A percentile compares a stretch with the other conserved stretches of the same genome.
Conservation (phyloP, 1,140 invertebrate genomes). For the Leptinotarsa texana region DNA sequence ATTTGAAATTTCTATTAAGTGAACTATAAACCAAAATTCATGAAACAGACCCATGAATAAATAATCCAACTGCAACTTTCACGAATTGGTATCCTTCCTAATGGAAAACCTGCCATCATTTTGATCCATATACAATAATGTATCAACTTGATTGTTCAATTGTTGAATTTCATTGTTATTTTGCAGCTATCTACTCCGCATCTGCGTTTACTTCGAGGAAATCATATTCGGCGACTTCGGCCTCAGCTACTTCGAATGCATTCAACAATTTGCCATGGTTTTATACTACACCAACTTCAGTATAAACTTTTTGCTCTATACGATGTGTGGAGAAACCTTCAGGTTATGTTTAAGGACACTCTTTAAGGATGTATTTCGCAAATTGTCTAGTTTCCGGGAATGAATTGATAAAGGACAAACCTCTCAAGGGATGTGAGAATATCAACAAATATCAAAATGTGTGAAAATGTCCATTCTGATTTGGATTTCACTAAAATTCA, state of each 20-base stretch:
- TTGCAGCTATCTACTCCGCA: constrained; percentile 48
- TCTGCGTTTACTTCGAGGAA: constrained; percentile 43
- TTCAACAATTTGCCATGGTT: constrained; percentile 61
- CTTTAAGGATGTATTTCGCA: constrained; percentile 28
- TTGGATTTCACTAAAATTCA: too few species aligned
- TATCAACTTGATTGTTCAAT: too few species aligned
- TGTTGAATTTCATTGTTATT: background rate
- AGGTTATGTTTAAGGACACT: constrained; percentile 53
- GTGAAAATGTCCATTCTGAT: too few species aligned
- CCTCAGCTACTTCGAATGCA: constrained; percentile 51
- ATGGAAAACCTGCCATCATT: too few species aligned
- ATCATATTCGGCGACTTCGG: constrained; percentile 31
- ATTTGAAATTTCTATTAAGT: too few species aligned
- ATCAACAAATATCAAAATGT: too few species aligned
- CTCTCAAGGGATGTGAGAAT: too few species aligned
- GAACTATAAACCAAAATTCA: too few species aligned
- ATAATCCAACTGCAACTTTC: too few species aligned
- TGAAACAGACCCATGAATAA: too few species aligned
- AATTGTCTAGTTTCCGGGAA: background rate
- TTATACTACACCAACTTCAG: constrained; percentile 84
- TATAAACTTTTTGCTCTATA: constrained; percentile 86
- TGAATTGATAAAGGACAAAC: background rate
- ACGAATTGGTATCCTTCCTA: too few species aligned
- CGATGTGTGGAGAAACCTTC: constrained; percentile 80
- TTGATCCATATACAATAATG: too few species aligned